Conservation (phyloP, 1,140 invertebrate species). For the Drosophila setifemur region DNA sequence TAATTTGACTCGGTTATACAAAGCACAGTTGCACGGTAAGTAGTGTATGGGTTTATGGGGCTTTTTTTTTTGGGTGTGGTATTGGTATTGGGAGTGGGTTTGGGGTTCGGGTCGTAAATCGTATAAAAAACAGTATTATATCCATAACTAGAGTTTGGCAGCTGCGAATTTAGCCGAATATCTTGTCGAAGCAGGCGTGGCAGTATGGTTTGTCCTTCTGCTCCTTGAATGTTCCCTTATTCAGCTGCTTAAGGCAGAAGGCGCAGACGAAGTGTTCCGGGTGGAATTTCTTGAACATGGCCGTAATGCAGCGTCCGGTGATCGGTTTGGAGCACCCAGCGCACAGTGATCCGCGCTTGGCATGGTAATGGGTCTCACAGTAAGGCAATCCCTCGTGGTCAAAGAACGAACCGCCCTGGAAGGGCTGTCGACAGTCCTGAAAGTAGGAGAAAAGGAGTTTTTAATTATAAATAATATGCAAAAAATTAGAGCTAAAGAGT, state of each 20-base stretch:
- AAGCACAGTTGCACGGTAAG: constrained; percentile 63
- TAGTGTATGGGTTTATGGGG: constrained; percentile 31
- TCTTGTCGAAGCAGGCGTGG: constrained; percentile 97
- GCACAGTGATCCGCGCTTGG: constrained; percentile 97
- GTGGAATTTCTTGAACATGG: constrained; percentile 99
- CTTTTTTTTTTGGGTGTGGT: too few species aligned
- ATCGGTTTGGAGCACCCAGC: constrained; percentile 99
- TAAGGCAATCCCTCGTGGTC: constrained; percentile 98
- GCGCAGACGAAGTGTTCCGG: constrained; percentile 98
- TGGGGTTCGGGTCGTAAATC: constrained; percentile 48
- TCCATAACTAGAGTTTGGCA: constrained; percentile 52
- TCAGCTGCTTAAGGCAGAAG: constrained; percentile 98
- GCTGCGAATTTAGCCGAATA: constrained; percentile 90
- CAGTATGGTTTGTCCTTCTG: constrained; percentile 99
- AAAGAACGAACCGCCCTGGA: constrained; percentile 96
- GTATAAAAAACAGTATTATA: constrained; percentile 68
- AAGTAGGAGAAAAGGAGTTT: too few species aligned
- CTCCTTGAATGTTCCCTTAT: constrained; percentile 99
- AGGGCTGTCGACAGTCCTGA: constrained; percentile 96
- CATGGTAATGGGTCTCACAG: constrained; percentile 99
- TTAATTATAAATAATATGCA: not conserved
- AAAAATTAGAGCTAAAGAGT: not conserved
- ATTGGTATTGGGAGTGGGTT: too few species aligned
- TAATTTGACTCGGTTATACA: constrained; percentile 80
- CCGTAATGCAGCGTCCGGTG: constrained; percentile 98